A percentile compares a stretch with the other conserved stretches of the same genome.
Evolutionary conservation across 2,888 invertebrate genomes (phyloP).

Genomic region (Brachynemurus nebulosus): DNA sequence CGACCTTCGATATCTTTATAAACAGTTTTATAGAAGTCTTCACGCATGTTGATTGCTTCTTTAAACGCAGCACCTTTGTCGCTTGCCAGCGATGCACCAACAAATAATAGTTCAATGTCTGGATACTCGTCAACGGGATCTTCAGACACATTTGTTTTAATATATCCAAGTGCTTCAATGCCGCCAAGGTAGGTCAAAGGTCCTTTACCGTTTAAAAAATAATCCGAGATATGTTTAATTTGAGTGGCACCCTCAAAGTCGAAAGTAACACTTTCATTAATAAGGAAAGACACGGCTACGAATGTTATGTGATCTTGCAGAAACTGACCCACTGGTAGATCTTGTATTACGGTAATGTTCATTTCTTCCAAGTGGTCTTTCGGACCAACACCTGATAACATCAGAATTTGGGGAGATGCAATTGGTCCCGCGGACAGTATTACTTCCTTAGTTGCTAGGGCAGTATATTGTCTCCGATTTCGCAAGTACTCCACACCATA

Average conservation of each 20-base stretch:
- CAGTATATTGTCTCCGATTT: conserved; percentile 20
- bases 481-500: conserved; percentile 32
- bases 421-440: conserved; percentile 54
- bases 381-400: conserved; percentile 54
- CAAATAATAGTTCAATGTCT: conserved; percentile 42
- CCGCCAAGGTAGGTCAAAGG: conserved; percentile 35
- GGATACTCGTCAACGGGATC: conserved; percentile 38
- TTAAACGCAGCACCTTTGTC: conserved; percentile 31
- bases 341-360: conserved; percentile 43
- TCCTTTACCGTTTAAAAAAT: conserved; percentile 32
- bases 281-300: conserved; percentile 38
- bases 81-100: conserved; percentile 38
- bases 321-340: conserved; percentile 51
- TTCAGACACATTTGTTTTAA: conserved; percentile 36
- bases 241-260: conserved; percentile 23
- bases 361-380: conserved; percentile 39
- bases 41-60: neutral
- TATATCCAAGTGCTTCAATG: conserved; percentile 44
- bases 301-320: conserved; percentile 54
- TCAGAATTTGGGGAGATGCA: conserved; percentile 62
- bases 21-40: conserved; percentile 5
- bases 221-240: conserved; percentile 24
- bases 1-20: conserved; percentile 30
- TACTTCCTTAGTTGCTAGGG: conserved; percentile 36
- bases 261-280: conserved; percentile 32